These are phyloP conservation scores for Pantala flavescens DNA, from an alignment of 1,140 invertebrate species.

Conservation along the genomic window DNA sequence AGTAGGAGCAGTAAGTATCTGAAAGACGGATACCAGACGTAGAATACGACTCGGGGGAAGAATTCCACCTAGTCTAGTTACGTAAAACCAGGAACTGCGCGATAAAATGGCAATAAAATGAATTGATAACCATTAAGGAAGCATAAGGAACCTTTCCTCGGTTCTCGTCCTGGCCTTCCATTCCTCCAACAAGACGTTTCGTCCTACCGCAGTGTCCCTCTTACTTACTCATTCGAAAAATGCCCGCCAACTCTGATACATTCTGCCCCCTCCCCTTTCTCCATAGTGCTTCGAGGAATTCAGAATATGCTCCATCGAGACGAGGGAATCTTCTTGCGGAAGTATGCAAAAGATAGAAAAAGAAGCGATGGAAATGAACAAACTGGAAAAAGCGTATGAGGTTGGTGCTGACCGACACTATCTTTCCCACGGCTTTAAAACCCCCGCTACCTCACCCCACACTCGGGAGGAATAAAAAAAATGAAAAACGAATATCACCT, in stretches of 20 bases:
- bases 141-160: too few species aligned
- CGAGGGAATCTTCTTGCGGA: not conserved
- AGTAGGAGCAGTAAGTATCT: too few species aligned
- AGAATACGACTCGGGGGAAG: too few species aligned
- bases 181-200: not conserved
- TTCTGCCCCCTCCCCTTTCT: not conserved
- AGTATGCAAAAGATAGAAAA: not conserved
- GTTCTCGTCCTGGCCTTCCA: not conserved
- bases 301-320: not conserved
- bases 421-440: not conserved
- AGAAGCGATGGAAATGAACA: not conserved
- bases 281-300: constrained; percentile 1
- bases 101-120: too few species aligned
- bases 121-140: too few species aligned
- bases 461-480: too few species aligned
- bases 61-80: too few species aligned
- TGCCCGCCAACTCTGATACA: not conserved
- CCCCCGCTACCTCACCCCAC: not conserved
- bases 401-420: not conserved
- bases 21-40: too few species aligned
- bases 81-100: too few species aligned
- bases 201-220: not conserved
- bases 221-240: not conserved
- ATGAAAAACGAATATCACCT: too few species aligned
- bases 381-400: not conserved